Evolutionary conservation across 2,113 vertebrate genomes (phyloP), one percentile per base, ranked within the genome.

Genomic region (Actenoides lindsayi): DNA sequence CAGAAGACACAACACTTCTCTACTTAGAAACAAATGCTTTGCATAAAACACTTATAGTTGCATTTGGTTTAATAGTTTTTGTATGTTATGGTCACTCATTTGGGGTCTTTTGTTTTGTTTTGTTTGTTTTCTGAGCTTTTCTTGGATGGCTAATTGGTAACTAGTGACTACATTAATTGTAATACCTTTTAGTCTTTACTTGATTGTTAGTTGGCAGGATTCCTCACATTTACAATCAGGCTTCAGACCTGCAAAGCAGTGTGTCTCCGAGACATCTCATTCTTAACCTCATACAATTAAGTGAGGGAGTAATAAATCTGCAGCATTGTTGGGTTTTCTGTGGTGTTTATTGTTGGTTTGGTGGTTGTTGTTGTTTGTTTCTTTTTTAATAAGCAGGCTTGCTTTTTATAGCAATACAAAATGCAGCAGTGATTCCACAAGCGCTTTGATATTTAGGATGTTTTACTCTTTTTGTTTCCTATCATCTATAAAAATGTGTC

Each of bases 51-150:
- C 17, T 46, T 35, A 1, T 1, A 24, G 16, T 14, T 37, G 24
- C 57, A 7, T 56, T 73, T 63, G 23, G 14, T 63, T 2, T 10
- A 28, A 21, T 11, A 20, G 42, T 79, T 94, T 53, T 5, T 11
- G 0, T 77, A 57, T 6, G 1, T 9, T n/a, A 0, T 35, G 51
- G 31, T 48, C 18, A 6, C 21, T 51, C 27, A 2, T 60, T 83
- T 42, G 31, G 5, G 48, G 4, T 31, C n/a, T 83, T 82, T 60
- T 31, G 2, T 28, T 63, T 50, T 16, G 4, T 19, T 63, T 50
- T 16, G 4, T 19, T 73, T 21, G 16, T 18, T 71, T 84, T 65
- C 39, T 46, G 28, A 80, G 54, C 24, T 83, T 83, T 90, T 71
- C 3, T 9, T 37, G 33, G 59, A 39, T 13, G 17, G 4, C 3